Evolutionary conservation across 2,797 vertebrate genomes (phyloP).

Genomic region (Tapirus indicus): DNA sequence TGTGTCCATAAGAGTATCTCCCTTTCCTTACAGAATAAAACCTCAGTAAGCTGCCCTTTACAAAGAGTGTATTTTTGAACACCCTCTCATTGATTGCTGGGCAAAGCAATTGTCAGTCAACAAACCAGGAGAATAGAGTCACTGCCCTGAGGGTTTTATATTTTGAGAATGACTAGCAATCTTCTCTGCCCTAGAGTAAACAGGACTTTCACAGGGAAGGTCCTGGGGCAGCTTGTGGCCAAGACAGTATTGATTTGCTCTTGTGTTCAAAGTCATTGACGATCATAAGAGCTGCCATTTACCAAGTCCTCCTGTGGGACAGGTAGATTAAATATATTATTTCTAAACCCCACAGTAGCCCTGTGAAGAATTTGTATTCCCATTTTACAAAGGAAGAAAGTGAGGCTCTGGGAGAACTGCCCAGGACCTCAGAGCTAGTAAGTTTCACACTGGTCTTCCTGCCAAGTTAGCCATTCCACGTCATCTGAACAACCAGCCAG

Average conservation of each 20-base stretch:
- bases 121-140: neutral
- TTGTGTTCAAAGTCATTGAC: neutral
- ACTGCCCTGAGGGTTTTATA: neutral
- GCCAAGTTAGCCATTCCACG: neutral
- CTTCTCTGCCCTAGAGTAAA: neutral
- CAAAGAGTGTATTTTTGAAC: neutral
- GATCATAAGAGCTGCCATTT: neutral
- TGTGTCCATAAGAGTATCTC: neutral
- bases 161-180: neutral
- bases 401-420: neutral
- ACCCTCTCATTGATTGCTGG: neutral
- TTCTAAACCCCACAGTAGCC: neutral
- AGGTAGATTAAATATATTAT: neutral
- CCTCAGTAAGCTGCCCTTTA: neutral
- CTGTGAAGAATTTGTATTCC: neutral
- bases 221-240: neutral
- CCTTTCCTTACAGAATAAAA: neutral
- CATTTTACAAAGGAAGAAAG: neutral
- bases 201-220: neutral
- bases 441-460: neutral
- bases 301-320: neutral
- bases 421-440: neutral
- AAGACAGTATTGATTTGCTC: neutral
- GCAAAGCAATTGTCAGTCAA: constrained; percentile 18
- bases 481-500: neutral